Percentiles rank a stretch among this genome's conserved stretches.
phyloP scores from a whole-genome alignment of 2,113 vertebrate genomes.

The Corvus hawaiiensis region DNA sequence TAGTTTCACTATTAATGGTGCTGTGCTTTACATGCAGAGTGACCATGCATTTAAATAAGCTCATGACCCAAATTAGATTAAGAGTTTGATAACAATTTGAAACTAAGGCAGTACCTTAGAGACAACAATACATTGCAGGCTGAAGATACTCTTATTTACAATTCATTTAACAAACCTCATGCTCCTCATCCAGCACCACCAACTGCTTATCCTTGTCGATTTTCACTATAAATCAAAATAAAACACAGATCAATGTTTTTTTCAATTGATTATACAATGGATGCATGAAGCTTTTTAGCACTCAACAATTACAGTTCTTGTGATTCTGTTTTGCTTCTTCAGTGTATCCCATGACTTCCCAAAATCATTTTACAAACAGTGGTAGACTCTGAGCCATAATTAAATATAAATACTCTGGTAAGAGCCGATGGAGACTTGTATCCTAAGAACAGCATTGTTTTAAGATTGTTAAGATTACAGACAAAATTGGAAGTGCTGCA shows the following conservation, averaged over 20 bases:
- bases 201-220: constrained; percentile 93
- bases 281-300: not conserved
- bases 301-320: not conserved
- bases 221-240: constrained; percentile 86
- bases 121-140: constrained; percentile 54
- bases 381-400: not conserved
- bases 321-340: not conserved
- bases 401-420: not conserved
- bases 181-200: constrained; percentile 92
- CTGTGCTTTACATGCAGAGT: constrained; percentile 54
- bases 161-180: constrained; percentile 82
- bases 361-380: not conserved
- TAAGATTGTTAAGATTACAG: not conserved
- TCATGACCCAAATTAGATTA: constrained; percentile 56
- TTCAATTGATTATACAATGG: not conserved
- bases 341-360: not conserved
- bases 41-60: constrained; percentile 46
- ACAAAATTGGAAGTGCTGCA: not conserved
- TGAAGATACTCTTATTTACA: constrained; percentile 66
- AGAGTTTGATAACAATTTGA: constrained; percentile 58
- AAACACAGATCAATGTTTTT: constrained; percentile 13
- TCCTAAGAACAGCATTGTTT: not conserved
- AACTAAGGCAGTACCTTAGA: constrained; percentile 60
- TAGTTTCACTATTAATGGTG: constrained; percentile 27
- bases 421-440: not conserved